Evolutionary conservation across 2,888 invertebrate species (phyloP), one percentile per base, ranked within the genome.

Genomic region (Stenoptilia bipunctidactyla): DNA sequence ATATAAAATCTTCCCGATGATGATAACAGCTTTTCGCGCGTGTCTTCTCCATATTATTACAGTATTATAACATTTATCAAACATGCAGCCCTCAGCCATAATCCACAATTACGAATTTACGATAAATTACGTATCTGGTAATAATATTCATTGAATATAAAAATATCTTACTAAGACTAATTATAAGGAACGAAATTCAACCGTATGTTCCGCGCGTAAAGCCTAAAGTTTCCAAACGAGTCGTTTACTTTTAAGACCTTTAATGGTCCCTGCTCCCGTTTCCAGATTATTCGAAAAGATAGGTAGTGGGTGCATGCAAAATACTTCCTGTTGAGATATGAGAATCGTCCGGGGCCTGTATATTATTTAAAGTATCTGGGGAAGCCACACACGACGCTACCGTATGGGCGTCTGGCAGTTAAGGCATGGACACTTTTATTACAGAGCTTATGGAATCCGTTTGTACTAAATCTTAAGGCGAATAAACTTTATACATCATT

Each of bases 291-390:
- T 70, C 66, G 65, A 67, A 69, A 73, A 79, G 80, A 80, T 80
- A 74, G 66, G 64, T 73, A 61, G 70, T 66, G 57, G 67, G 61
- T 60, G 72, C 72, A 82, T 80, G 80, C 76, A 76, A 76, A 82
- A 73, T 70, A 76, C 77, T 82, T 80, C 77, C 79, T 65, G 65
- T 68, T 67, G 69, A 75, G 80, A 79, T 82, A 77, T 79, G 77
- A 67, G 66, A 65, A 70, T 68, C 69, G 71, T 71, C 70, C 66
- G 57, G 52, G 46, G 53, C 50, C 65, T 60, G 63, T 70, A 69
- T 70, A 70, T 72, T 76, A 73, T 73, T 72, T 72, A n/a, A 30
- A 30, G 30, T 30, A 69, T 66, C 64, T 56, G 59, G 48, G 59
- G 62, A 66, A 66, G 65, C 79, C 79, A 79, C 77, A 79, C 79